A percentile compares a stretch with the other conserved stretches of the same genome.
phyloP scores from a whole-genome alignment of 2,797 vertebrate species.

The Sparus aurata region DNA sequence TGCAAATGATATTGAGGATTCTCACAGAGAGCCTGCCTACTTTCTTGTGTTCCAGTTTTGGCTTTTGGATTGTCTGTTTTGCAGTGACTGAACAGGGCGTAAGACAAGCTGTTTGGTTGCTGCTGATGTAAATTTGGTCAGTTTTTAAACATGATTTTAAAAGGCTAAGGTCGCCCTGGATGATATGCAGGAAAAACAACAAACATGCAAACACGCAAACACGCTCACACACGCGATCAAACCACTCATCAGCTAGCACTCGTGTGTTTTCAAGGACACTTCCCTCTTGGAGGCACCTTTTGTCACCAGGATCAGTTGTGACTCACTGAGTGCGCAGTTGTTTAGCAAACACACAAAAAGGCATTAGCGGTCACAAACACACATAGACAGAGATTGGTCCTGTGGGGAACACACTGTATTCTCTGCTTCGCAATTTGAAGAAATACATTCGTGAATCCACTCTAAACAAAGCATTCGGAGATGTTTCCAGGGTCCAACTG shows the following conservation, averaged over 20 bases:
- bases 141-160: slow-evolving; percentile 26
- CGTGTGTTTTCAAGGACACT: slow-evolving; percentile 55
- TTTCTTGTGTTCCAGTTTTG: slow-evolving; percentile 38
- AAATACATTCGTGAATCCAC: neutral
- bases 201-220: neutral
- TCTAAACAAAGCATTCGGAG: neutral
- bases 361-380: slow-evolving; percentile 17
- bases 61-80: slow-evolving; percentile 19
- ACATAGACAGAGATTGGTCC: slow-evolving; percentile 2
- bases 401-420: slow-evolving; percentile 4
- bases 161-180: neutral
- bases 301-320: slow-evolving; percentile 49
- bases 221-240: neutral
- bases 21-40: slow-evolving; percentile 31
- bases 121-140: slow-evolving; percentile 16
- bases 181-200: neutral
- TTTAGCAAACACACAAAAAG: slow-evolving; percentile 35
- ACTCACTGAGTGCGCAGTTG: slow-evolving; percentile 41
- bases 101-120: slow-evolving; percentile 20
- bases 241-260: slow-evolving; percentile 22
- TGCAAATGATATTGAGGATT: slow-evolving; percentile 50
- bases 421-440: neutral
- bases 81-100: neutral
- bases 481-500: neutral
- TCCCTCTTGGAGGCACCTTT: slow-evolving; percentile 56